Evolutionary conservation across 1,140 invertebrate genomes (phyloP).

Genomic region (Drosophila pruinosa): DNA sequence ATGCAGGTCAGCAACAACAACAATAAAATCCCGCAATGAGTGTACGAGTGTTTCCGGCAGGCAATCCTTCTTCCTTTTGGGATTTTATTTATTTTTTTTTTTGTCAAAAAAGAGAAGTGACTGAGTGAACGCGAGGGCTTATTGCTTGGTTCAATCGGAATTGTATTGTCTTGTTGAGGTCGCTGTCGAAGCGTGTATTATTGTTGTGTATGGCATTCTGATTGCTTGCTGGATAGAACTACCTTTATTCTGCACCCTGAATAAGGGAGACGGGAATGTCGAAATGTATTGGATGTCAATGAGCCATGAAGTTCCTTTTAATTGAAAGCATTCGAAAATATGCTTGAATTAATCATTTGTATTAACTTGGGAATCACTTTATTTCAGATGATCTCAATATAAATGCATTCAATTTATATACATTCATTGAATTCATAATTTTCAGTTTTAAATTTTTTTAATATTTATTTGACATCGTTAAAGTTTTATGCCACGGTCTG

Average conservation of each 20-base stretch:
- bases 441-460: too few species aligned
- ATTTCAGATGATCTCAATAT: background rate
- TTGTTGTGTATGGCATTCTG: slow-evolving; percentile 9
- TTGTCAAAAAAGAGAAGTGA: background rate
- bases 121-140: slow-evolving; percentile 1
- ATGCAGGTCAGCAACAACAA: slow-evolving; percentile 37
- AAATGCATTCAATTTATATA: too few species aligned
- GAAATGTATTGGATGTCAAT: slow-evolving; percentile 26
- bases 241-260: slow-evolving; percentile 16
- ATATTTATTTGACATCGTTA: too few species aligned
- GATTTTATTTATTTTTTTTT: background rate
- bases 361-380: background rate
- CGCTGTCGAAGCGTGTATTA: slow-evolving; percentile 6
- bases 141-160: slow-evolving; percentile 45
- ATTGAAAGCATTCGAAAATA: slow-evolving; percentile 32
- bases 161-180: slow-evolving; percentile 38
- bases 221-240: slow-evolving; percentile 17
- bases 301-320: slow-evolving; percentile 34
- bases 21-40: slow-evolving; percentile 33
- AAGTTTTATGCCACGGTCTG: too few species aligned
- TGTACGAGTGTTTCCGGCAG: slow-evolving; percentile 37
- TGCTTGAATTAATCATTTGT: background rate
- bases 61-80: slow-evolving; percentile 46
- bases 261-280: background rate
- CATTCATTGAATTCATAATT: too few species aligned